A percentile compares a stretch with the other conserved stretches of the same genome.
Conservation (phyloP, 2,113 vertebrate species). For the Ploceus nigricollis region DNA sequence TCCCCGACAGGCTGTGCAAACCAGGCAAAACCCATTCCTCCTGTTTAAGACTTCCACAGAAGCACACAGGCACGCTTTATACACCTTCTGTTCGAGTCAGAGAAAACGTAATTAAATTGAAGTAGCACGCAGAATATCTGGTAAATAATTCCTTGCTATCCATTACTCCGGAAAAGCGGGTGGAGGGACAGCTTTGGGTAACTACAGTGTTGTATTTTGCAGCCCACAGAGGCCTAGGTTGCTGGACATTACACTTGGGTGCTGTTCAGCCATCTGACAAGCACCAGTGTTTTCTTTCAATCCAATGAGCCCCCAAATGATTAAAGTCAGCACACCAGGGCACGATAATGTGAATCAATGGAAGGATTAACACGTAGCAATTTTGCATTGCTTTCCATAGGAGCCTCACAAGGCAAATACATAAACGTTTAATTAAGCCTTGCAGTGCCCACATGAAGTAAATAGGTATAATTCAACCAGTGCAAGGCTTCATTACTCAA, state of each 20-base stretch:
- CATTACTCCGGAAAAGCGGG: background rate
- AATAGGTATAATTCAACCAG: background rate
- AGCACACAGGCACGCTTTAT: background rate
- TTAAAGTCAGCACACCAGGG: background rate
- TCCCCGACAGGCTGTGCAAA: slow-evolving; percentile 9
- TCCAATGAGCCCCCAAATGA: background rate
- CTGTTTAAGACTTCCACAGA: background rate
- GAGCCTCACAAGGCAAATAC: background rate
- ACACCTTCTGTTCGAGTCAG: slow-evolving; percentile 1
- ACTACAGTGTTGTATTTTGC: background rate
- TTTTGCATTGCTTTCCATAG: background rate
- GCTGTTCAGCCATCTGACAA: background rate
- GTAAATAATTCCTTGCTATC: background rate
- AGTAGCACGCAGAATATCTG: background rate
- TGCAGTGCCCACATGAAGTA: background rate
- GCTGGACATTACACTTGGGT: background rate
- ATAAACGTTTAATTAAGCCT: background rate
- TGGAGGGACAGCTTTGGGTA: background rate
- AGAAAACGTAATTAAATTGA: slow-evolving; percentile 30
- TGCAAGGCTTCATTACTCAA: background rate
- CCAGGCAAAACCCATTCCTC: background rate
- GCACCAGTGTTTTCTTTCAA: background rate
- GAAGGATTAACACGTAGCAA: background rate
- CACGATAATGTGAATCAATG: background rate
- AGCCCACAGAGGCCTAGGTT: background rate